These are phyloP conservation scores for Harpagifer antarcticus DNA, from an alignment of 2,797 vertebrate genomes.

Conservation along the genomic window DNA sequence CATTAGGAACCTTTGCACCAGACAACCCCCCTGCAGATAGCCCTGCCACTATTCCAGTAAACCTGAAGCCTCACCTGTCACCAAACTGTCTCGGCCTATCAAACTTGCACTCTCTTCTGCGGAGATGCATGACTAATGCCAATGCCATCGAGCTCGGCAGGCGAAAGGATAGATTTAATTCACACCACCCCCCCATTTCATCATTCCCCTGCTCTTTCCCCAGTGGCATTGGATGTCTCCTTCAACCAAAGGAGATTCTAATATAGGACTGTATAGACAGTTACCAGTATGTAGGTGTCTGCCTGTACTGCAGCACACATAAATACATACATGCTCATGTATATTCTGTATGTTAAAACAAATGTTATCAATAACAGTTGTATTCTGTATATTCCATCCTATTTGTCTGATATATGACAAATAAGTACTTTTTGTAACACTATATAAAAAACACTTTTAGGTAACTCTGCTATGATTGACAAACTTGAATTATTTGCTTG, in stretches of 20 bases:
- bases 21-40: constrained; percentile 6
- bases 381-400: neutral
- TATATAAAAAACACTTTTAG: constrained; percentile 5
- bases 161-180: constrained; percentile 55
- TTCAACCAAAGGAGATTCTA: constrained; percentile 30
- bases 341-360: neutral
- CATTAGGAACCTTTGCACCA: constrained; percentile 21
- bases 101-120: constrained; percentile 38
- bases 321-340: neutral
- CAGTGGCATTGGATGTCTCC: constrained; percentile 35
- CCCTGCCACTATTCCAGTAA: constrained; percentile 29
- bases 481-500: neutral
- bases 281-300: neutral
- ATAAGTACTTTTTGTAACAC: too few relatives aligned
- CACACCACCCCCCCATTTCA: constrained; percentile 32
- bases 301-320: neutral
- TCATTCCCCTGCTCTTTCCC: constrained; percentile 31
- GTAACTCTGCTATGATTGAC: constrained; percentile 9
- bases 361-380: neutral
- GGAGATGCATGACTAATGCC: constrained; percentile 60
- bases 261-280: neutral
- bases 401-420: neutral
- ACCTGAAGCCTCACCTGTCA: constrained; percentile 65
- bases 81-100: constrained; percentile 60
- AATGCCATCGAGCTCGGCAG: constrained; percentile 54